These are phyloP conservation scores for Tortricodes alternella DNA, from an alignment of 2,888 invertebrate species.

Conservation along the genomic window DNA sequence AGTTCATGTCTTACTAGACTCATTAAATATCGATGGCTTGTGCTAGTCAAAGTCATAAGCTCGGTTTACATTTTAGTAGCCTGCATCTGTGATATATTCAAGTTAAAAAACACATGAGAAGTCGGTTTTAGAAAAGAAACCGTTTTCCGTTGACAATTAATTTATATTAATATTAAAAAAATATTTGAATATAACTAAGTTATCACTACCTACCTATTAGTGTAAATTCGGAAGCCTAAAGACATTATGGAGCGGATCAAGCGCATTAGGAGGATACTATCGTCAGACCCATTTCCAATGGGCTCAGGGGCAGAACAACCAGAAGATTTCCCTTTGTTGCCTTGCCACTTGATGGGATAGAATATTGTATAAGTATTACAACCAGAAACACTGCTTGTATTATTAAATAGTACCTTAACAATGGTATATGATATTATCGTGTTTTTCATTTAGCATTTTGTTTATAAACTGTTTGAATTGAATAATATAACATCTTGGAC, in stretches of 20 bases:
- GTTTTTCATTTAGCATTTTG: neutral
- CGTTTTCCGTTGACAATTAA: neutral
- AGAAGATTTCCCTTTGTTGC: slow-evolving; percentile 30
- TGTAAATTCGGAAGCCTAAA: slow-evolving; percentile 29
- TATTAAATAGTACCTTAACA: slow-evolving; percentile 1
- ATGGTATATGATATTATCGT: neutral
- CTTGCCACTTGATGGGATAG: slow-evolving; percentile 19
- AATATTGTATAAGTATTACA: slow-evolving; percentile 10
- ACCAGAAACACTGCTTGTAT: slow-evolving; percentile 1
- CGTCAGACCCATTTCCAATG: slow-evolving; percentile 30
- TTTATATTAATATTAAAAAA: no score
- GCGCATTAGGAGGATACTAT: slow-evolving; percentile 30
- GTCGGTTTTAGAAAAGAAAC: neutral
- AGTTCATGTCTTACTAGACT: no score
- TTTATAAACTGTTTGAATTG: neutral
- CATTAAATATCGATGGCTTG: no score
- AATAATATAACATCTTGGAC: neutral
- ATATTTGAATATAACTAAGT: slow-evolving; percentile 22
- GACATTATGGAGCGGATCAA: slow-evolving; percentile 31
- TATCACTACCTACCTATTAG: slow-evolving; percentile 27
- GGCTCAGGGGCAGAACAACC: slow-evolving; percentile 29
- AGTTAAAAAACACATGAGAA: no score
- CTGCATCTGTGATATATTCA: no score
- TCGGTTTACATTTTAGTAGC: no score
- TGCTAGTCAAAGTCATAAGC: no score